Evolutionary conservation across 2,888 invertebrate genomes (phyloP).

Genomic region (Rotaria macrura): DNA sequence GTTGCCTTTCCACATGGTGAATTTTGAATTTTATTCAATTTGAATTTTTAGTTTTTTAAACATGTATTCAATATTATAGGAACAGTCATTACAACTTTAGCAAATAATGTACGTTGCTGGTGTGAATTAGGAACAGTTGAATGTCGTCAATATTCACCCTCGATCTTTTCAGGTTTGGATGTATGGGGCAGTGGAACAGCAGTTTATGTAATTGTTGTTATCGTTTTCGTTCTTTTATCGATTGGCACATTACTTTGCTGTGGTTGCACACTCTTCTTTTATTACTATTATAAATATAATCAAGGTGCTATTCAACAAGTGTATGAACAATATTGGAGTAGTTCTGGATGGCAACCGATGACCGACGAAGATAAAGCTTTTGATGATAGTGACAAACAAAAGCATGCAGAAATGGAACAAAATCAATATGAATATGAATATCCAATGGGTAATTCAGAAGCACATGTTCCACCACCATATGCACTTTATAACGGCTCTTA

Average conservation of each 20-base stretch:
- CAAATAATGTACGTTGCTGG: not conserved
- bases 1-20: not conserved
- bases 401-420: not conserved
- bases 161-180: not conserved
- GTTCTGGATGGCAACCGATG: constrained; percentile 16
- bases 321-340: not conserved
- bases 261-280: not conserved
- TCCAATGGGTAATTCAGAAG: not conserved
- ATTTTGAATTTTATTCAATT: not conserved
- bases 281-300: not conserved
- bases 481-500: not conserved
- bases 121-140: not conserved
- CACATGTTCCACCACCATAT: not conserved
- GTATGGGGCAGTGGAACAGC: not conserved
- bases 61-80: not conserved
- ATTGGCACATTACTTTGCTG: not conserved
- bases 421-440: not conserved
- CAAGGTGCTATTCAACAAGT: not conserved
- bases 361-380: not conserved
- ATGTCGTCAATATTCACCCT: not conserved
- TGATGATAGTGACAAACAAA: not conserved
- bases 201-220: not conserved
- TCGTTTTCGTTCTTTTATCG: not conserved
- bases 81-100: not conserved
- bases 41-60: not conserved